A percentile compares a stretch with the other conserved stretches of the same genome.
phyloP scores from a whole-genome alignment of 2,113 vertebrate species.

The Chionomys nivalis region DNA sequence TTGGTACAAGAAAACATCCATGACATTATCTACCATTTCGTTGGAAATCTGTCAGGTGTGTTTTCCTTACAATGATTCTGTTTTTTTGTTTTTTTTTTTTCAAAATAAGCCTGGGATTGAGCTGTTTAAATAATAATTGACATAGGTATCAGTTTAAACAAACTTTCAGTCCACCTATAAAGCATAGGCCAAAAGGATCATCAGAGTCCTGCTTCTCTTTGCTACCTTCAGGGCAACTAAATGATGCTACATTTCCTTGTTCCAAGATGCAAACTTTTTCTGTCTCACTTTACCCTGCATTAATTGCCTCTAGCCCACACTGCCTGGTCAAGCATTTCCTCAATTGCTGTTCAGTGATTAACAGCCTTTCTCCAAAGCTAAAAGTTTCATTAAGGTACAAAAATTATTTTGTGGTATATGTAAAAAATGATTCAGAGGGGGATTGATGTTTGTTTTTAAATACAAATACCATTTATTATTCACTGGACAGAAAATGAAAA shows the following conservation, averaged over 20 bases:
- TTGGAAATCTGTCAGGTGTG: slow-evolving; percentile 75
- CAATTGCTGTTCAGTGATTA: neutral
- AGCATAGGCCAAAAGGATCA: neutral
- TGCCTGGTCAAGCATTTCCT: neutral
- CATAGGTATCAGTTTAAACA: slow-evolving; percentile 49
- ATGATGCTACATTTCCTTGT: neutral
- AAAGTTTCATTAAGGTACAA: neutral
- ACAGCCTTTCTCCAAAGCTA: neutral
- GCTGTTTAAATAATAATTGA: slow-evolving; percentile 72
- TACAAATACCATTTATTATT: neutral
- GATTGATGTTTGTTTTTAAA: neutral
- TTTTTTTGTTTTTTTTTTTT: slow-evolving; percentile 20
- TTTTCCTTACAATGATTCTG: slow-evolving; percentile 67
- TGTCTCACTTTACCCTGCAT: fast-evolving
- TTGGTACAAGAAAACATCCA: slow-evolving; percentile 82
- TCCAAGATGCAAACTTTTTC: neutral
- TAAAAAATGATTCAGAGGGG: neutral
- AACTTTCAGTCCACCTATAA: neutral
- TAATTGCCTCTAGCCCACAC: neutral
- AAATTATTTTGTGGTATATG: neutral
- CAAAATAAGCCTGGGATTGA: neutral
- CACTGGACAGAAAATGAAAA: neutral
- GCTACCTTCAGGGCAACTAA: neutral
- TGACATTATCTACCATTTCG: slow-evolving; percentile 80
- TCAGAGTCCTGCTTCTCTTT: neutral